Conservation (phyloP, 1,140 invertebrate genomes). For the Pseudomyrmex sp. region DNA sequence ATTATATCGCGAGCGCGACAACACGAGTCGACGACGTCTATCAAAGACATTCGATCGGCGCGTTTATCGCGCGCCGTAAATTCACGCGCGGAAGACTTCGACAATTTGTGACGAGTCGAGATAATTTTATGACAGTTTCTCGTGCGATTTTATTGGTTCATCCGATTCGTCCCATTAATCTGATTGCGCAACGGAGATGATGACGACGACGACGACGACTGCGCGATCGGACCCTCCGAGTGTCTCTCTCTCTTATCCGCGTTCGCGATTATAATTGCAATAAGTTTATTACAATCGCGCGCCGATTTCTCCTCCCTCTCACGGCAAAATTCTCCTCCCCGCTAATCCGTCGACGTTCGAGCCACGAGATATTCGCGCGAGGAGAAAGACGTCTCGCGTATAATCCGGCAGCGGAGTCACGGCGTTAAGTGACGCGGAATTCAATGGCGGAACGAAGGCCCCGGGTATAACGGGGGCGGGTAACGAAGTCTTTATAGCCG, state of each 20-base stretch:
- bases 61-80: constrained; percentile 38
- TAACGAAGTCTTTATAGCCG: constrained; percentile 59
- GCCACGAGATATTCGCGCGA: constrained; percentile 13
- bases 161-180: constrained; percentile 32
- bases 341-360: constrained; percentile 21
- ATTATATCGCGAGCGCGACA: too few species aligned
- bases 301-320: background rate
- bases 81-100: background rate
- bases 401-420: constrained; percentile 33
- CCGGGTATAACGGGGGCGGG: background rate
- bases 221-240: background rate
- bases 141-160: constrained; percentile 30
- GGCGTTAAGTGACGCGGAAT: constrained; percentile 50
- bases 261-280: constrained; percentile 31
- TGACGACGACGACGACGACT: constrained; percentile 21
- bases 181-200: constrained; percentile 11
- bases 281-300: constrained; percentile 48
- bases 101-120: constrained; percentile 3
- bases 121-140: constrained; percentile 55
- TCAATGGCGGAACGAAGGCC: constrained; percentile 29
- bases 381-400: constrained; percentile 32
- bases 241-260: constrained; percentile 11
- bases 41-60: background rate
- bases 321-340: background rate
- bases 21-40: constrained; percentile 5